phyloP scores from a whole-genome alignment of 2,113 vertebrate genomes.

The Ophthalmolycus amberensis region DNA sequence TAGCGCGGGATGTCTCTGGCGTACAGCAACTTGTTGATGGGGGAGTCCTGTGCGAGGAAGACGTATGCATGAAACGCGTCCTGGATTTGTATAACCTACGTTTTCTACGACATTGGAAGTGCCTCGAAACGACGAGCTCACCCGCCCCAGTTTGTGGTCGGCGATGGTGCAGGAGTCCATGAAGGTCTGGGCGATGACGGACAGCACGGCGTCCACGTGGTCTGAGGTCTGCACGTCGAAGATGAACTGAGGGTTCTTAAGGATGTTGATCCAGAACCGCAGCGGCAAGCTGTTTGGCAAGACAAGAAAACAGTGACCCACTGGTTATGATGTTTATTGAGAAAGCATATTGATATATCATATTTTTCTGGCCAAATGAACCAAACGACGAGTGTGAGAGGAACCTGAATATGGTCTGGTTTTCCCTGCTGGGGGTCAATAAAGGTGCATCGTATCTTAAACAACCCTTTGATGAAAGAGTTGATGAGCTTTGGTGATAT shows the following conservation, averaged over 20 bases:
- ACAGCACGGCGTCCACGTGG: slow-evolving; percentile 93
- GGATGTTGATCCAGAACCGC: slow-evolving; percentile 98
- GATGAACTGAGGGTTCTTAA: slow-evolving; percentile 98
- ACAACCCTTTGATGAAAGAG: neutral
- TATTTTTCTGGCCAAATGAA: neutral
- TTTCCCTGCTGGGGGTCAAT: too few relatives aligned
- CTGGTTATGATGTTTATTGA: neutral
- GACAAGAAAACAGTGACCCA: neutral
- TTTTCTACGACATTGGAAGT: neutral
- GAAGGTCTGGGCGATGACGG: slow-evolving; percentile 98
- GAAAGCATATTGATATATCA: neutral
- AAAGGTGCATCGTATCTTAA: neutral
- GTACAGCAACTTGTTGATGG: slow-evolving; percentile 86
- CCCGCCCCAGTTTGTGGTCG: slow-evolving; percentile 96
- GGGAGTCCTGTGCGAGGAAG: slow-evolving; percentile 78
- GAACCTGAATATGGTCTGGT: neutral
- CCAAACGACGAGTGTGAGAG: neutral
- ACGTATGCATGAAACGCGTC: slow-evolving; percentile 30
- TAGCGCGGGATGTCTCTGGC: slow-evolving; percentile 86
- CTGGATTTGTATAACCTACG: neutral
- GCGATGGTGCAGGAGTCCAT: slow-evolving; percentile 99
- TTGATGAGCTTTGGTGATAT: neutral
- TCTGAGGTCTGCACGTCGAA: slow-evolving; percentile 96
- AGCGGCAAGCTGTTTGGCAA: slow-evolving; percentile 89
- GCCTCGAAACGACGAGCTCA: slow-evolving; percentile 63